Base-by-base conservation (phyloP, 2,888 invertebrate species). In the Argyra leucocephala region DNA sequence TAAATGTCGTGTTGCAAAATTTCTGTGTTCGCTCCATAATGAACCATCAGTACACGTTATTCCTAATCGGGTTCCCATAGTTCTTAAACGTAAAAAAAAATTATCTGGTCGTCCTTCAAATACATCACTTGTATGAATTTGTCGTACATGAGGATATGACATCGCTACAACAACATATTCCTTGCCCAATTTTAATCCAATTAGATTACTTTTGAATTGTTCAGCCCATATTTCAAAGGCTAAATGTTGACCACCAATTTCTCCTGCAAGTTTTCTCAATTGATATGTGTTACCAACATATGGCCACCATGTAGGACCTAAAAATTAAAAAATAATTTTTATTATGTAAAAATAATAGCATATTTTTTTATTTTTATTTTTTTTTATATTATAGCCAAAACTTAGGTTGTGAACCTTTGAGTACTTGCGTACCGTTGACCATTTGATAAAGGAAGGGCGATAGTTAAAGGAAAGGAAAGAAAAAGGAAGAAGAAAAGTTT, bases 51-150 rank as follows among this genome's bases (percentile, higher is more conserved):
- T 82, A 75, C 83, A 83, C 1, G 86, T 85, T 57, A 86, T 83
- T 26, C 80, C 80, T 37, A 74, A 73, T 4, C 80, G 81, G 1
- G 82, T 81, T 24, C 88, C 88, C 83, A 88, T 83, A 21, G 85
- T 85, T 26, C 88, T 80, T 18, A 88, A 73, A 36, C 83, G 80
- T 21, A 84, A 76, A 70, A 88, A 88, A 72, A 86, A 86, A 67
- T 83, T 85, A 73, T 87, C 83, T 0, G 89, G 89, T 23, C 89
- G 78, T 0, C 84, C 87, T 66, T 85, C 84, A 70, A 82, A 88
- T 23, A 84, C 85, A 65, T 87, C 86, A 18, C 79, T 76, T 0
- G 78, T 76, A 62, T 87, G 79, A 2, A 87, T 81, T 65, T 82
- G 78, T 18, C 80, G 81, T 0, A 86, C 79, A 1, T 81, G 69